phyloP scores from a whole-genome alignment of 2,113 vertebrate species.

The Bathybates hornii region DNA sequence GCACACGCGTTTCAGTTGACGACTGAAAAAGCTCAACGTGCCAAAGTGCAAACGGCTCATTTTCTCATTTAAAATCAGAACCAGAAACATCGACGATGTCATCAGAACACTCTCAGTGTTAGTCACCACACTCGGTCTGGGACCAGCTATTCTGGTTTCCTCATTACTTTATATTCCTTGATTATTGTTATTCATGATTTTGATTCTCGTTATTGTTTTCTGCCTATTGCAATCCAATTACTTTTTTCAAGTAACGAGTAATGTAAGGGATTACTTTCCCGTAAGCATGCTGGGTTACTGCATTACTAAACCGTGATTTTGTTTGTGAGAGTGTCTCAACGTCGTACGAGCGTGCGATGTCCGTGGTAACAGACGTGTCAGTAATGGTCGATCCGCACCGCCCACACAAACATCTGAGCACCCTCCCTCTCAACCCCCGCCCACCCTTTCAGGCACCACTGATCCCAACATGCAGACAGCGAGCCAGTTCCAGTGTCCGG shows the following conservation, averaged over 20 bases:
- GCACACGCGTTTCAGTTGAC: neutral
- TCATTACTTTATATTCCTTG: neutral
- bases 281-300: neutral
- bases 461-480: neutral
- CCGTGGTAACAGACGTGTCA: neutral
- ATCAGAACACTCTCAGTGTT: neutral
- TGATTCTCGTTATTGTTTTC: neutral
- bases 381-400: fast-evolving
- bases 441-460: neutral
- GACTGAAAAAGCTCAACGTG: neutral
- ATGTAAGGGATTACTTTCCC: neutral
- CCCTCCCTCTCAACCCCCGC: neutral
- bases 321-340: neutral
- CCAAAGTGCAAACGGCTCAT: neutral
- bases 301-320: neutral
- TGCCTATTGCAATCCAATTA: neutral
- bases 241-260: neutral
- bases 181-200: neutral
- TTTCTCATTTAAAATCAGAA: neutral
- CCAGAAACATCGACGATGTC: neutral
- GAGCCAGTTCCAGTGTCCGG: neutral
- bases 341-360: fast-evolving
- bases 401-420: neutral
- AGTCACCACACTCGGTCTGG: neutral
- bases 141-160: neutral